Percentiles rank a stretch among this genome's conserved stretches.
Evolutionary conservation across 1,140 invertebrate species (phyloP).

Genomic region (Tetramorium alpestre): DNA sequence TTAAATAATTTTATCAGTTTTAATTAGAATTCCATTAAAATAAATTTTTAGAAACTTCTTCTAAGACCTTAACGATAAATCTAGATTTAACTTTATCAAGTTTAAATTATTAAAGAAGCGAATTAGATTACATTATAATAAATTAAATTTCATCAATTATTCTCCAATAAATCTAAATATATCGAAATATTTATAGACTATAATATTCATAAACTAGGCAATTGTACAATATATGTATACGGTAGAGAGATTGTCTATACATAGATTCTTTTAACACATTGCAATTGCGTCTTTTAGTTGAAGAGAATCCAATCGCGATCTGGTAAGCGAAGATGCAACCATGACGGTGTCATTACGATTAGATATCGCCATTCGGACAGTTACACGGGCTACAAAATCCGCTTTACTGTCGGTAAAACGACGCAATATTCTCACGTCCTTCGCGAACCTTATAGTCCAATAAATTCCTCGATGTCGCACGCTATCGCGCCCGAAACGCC

Average conservation of each 20-base stretch:
- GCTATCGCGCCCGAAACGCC: conserved; percentile 58
- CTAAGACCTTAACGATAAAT: neutral
- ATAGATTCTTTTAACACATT: neutral
- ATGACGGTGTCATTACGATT: conserved; percentile 57
- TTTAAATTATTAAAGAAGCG: neutral
- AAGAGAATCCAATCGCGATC: conserved; percentile 5
- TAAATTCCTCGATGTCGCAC: conserved; percentile 67
- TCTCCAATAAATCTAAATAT: neutral
- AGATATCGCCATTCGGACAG: conserved; percentile 33
- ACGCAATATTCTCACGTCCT: conserved; percentile 60
- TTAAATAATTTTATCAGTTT: neutral
- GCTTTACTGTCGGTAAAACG: conserved; percentile 67
- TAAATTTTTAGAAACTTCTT: neutral
- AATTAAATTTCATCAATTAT: neutral
- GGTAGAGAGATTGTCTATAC: too few relatives aligned
- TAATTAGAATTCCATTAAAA: neutral
- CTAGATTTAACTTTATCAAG: neutral
- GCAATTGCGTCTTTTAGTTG: neutral
- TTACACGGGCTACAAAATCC: conserved; percentile 60
- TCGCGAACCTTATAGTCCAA: conserved; percentile 60
- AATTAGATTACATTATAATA: neutral
- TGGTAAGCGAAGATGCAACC: neutral
- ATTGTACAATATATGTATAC: neutral
- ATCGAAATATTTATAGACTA: neutral
- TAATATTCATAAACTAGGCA: neutral